Evolutionary conservation across 2,797 vertebrate species (phyloP).

Genomic region (Sebastes glaucus): DNA sequence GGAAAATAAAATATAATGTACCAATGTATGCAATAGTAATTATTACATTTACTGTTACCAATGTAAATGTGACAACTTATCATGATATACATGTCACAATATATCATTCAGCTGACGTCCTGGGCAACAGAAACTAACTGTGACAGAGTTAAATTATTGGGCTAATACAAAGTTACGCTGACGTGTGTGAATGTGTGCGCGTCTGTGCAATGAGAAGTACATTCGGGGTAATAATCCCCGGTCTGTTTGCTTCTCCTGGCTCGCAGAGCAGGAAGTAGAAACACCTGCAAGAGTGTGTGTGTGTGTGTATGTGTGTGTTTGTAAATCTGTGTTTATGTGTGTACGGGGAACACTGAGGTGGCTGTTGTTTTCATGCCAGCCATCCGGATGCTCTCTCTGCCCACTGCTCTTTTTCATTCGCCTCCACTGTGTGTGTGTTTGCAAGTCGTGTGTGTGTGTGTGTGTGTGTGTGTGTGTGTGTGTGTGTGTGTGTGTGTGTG

Average conservation of each 20-base stretch:
- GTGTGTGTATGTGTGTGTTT: not conserved
- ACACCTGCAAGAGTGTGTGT: conserved; percentile 71
- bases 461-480: conserved; percentile 25
- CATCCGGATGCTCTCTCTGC: conserved; percentile 76
- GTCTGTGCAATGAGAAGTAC: conserved; percentile 39
- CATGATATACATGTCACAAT: not conserved
- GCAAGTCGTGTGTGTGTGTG: conserved; percentile 35
- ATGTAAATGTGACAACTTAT: not conserved
- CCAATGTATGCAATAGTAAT: not conserved
- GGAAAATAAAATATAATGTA: not conserved
- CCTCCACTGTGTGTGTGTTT: conserved; percentile 45
- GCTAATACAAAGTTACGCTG: conserved; percentile 17
- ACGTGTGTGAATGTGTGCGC: conserved; percentile 15
- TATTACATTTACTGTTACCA: not conserved
- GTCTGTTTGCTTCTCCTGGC: conserved; percentile 75
- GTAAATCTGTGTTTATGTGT: conserved; percentile 20
- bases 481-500: conserved; percentile 4
- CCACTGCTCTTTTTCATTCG: conserved; percentile 71
- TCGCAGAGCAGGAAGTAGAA: conserved; percentile 69
- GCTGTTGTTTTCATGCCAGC: conserved; percentile 80
- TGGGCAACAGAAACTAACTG: not conserved
- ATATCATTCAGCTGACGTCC: not conserved
- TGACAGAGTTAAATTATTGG: conserved; percentile 9
- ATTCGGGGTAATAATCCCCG: conserved; percentile 63
- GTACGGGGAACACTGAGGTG: conserved; percentile 70